These are phyloP conservation scores for Erythrolamprus reginae DNA, from an alignment of 2,113 vertebrate genomes.

Conservation along the genomic window DNA sequence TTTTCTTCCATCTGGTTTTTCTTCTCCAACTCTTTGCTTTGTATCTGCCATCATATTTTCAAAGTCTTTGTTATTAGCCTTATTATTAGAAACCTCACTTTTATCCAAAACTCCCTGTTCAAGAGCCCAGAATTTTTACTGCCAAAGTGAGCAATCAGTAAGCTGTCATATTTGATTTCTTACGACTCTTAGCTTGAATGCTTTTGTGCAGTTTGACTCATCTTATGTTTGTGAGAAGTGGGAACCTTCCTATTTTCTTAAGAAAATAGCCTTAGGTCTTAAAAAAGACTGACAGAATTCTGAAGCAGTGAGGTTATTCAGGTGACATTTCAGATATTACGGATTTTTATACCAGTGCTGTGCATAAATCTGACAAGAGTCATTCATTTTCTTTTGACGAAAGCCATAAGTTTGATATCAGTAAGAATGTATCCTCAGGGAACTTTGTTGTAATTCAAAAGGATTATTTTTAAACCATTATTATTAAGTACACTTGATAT, in stretches of 20 bases:
- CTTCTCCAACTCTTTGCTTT: too few relatives aligned
- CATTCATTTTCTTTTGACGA: not conserved
- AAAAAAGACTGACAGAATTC: not conserved
- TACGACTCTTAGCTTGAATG: not conserved
- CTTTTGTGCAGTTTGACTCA: not conserved
- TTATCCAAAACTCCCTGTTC: not conserved
- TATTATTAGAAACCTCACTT: too few relatives aligned
- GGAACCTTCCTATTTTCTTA: not conserved
- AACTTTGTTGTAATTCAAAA: not conserved
- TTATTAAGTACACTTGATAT: rapidly evolving
- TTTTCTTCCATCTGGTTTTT: too few relatives aligned
- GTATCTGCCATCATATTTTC: too few relatives aligned
- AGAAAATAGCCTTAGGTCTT: not conserved
- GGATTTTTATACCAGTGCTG: not conserved
- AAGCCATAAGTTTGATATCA: not conserved
- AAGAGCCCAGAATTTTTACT: not conserved
- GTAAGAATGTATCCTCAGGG: not conserved
- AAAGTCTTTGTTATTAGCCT: too few relatives aligned
- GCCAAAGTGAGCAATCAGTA: not conserved
- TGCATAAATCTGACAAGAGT: not conserved
- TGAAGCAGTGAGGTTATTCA: not conserved
- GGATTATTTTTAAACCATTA: rapidly evolving
- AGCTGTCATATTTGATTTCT: not conserved
- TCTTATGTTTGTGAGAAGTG: not conserved
- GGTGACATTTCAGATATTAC: not conserved